Base-by-base conservation (phyloP, 23 tunicate species). In the Trididemnum clinides region DNA sequence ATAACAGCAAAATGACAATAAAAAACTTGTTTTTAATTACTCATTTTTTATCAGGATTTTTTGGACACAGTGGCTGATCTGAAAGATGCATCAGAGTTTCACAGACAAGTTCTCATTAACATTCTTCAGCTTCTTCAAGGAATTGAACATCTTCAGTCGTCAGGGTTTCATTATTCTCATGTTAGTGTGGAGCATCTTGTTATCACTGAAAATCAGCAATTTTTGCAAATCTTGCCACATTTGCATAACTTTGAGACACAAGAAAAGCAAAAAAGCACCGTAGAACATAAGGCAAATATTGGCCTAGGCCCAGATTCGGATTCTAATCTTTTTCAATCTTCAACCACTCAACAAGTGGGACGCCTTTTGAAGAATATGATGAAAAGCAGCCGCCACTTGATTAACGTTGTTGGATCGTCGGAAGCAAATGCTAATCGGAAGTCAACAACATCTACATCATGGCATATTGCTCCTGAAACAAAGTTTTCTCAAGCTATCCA, bases 141-240 rank as follows among this genome's bases (percentile, higher is more conserved):
- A 25, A 72, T 94, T 49, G 71, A 82, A 39, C 88, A 94, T 77
- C 54, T 94, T 33, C 59, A 81, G 0, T 37, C 84, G 29, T 85
- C 90, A 37, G 94, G 94, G 34, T 94, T 89, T 71, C 76, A 81
- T 57, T 72, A 85, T 27, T 81, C 94, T 5, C 25, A 50, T 36
- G 72, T 94, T 28, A 89, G 85, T 28, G 57, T 66, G 32, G 94
- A 94, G 39, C 89, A 94, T 39, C 80, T 94, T 0, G 84, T 94
- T 54, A 84, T 89, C 50, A 89, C 98, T 18, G 88, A 85, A 81
- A 91, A 94, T 28, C 72, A 64, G 27, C 82, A 88, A 50, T 80
- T 89, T 32, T 34, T 89, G 6, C 98, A 94, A 31, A 85, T 94
- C 59, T 82, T 94, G 10, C 98, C 98, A 22, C 94, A 94, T 57